These are phyloP conservation scores for Nemoura dubitans DNA, from an alignment of 2,888 invertebrate genomes.

Conservation along the genomic window DNA sequence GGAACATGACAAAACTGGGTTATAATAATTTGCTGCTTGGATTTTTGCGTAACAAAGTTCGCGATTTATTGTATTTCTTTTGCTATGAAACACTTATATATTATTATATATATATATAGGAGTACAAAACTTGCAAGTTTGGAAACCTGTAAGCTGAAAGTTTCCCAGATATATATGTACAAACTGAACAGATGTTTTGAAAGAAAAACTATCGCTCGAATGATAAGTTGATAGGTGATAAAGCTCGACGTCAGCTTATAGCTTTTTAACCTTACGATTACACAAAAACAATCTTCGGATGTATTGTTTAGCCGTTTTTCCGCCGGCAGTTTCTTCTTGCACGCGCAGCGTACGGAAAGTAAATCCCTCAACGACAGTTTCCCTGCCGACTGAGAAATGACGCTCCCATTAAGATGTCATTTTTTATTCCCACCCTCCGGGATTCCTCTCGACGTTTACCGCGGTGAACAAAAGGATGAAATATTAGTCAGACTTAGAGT, in stretches of 20 bases:
- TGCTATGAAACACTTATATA: background rate
- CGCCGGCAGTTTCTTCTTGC: background rate
- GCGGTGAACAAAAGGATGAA: slow-evolving; percentile 43
- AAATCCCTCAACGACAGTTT: slow-evolving; percentile 25
- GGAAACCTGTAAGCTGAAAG: background rate
- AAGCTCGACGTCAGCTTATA: background rate
- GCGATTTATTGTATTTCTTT: background rate
- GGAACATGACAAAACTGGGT: background rate
- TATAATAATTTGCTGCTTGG: background rate
- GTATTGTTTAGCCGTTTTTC: slow-evolving; percentile 24
- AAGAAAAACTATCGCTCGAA: background rate
- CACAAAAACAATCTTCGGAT: slow-evolving; percentile 15
- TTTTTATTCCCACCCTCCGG: slow-evolving; percentile 36
- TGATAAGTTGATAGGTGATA: background rate
- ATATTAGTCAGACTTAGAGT: slow-evolving; percentile 32
- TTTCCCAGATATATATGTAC: background rate
- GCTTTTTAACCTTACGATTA: background rate
- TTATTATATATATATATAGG: background rate
- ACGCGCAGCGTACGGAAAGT: background rate
- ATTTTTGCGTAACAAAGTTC: background rate
- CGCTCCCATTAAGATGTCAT: slow-evolving; percentile 46
- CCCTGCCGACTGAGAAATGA: slow-evolving; percentile 42
- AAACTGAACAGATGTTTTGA: background rate
- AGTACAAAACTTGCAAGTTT: background rate
- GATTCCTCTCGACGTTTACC: slow-evolving; percentile 2